Conservation (phyloP, 1,140 invertebrate species). For the Platorchestia sp. region DNA sequence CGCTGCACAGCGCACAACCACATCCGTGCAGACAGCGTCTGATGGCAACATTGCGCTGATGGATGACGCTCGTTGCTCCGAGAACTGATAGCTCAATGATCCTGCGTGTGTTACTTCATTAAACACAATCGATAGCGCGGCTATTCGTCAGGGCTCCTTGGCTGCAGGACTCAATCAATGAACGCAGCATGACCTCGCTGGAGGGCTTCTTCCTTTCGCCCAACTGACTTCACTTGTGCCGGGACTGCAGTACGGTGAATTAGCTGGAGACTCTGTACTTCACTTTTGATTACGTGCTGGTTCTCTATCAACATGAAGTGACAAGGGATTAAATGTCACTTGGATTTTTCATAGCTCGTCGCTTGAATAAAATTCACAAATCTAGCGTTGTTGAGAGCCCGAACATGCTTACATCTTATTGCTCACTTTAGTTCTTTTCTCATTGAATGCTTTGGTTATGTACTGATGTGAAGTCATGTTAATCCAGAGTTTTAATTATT, state of each 20-base stretch:
- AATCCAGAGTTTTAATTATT: no score
- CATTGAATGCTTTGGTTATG: no score
- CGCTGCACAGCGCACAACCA: background rate
- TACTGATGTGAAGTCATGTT: no score
- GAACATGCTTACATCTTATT: no score
- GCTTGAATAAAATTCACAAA: background rate
- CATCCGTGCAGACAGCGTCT: background rate
- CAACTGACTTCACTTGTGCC: background rate
- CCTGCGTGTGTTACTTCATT: background rate
- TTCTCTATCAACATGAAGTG: background rate
- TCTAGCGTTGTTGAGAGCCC: background rate
- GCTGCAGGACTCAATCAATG: background rate
- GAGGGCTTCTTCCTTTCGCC: background rate
- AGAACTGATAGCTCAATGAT: background rate
- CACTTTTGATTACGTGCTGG: background rate
- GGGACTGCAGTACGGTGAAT: background rate
- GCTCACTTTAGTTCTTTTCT: no score
- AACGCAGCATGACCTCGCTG: background rate
- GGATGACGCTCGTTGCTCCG: background rate
- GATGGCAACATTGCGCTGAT: background rate
- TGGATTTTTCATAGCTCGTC: background rate
- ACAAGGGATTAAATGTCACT: background rate
- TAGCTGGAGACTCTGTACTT: background rate
- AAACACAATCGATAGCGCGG: background rate
- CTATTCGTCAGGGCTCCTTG: background rate